These are phyloP conservation scores for Unio delphinus DNA, from an alignment of 2,888 invertebrate species.

Conservation along the genomic window DNA sequence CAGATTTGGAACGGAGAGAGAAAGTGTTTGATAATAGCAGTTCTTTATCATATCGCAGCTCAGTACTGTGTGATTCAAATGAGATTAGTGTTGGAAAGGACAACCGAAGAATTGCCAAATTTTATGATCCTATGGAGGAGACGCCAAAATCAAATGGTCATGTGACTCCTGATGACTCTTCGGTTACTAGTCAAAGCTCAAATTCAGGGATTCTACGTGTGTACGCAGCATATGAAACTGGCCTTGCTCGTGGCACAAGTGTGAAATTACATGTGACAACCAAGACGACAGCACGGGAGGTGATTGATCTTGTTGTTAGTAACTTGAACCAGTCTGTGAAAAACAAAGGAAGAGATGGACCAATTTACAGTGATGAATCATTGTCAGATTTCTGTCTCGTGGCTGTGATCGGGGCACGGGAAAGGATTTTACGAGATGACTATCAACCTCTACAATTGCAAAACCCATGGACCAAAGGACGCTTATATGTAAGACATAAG, in stretches of 20 bases:
- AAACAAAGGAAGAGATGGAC: slow-evolving; percentile 79
- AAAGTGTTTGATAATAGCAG: slow-evolving; percentile 51
- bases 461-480: slow-evolving; percentile 95
- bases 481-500: slow-evolving; percentile 92
- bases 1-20: slow-evolving; percentile 28
- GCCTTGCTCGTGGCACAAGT: slow-evolving; percentile 92
- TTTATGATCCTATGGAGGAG: slow-evolving; percentile 64
- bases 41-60: slow-evolving; percentile 32
- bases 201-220: slow-evolving; percentile 79
- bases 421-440: slow-evolving; percentile 93
- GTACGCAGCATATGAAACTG: slow-evolving; percentile 96
- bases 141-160: slow-evolving; percentile 30
- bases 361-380: slow-evolving; percentile 82
- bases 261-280: slow-evolving; percentile 94
- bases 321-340: slow-evolving; percentile 81
- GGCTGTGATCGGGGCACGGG: slow-evolving; percentile 94
- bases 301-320: slow-evolving; percentile 94
- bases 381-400: slow-evolving; percentile 93
- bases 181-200: slow-evolving; percentile 17
- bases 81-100: slow-evolving; percentile 63
- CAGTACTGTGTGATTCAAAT: slow-evolving; percentile 47
- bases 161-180: slow-evolving; percentile 11
- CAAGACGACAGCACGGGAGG: slow-evolving; percentile 93
- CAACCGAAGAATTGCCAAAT: slow-evolving; percentile 62
- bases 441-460: slow-evolving; percentile 93